Conservation (phyloP, 92 coral and sea anemone genomes). For the Palythoa grandiflora region DNA sequence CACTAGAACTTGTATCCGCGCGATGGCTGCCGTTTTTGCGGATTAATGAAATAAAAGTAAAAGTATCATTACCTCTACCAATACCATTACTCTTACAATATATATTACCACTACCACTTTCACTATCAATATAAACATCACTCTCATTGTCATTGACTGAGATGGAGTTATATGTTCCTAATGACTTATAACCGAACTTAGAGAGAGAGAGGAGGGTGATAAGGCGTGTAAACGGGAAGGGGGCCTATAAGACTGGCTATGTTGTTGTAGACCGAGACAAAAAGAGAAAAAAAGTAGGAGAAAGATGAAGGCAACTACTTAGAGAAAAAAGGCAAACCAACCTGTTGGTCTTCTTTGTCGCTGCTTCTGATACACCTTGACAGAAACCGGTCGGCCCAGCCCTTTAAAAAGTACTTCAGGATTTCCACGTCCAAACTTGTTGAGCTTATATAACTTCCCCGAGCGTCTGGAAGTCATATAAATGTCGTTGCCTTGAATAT, state of each 20-base stretch:
- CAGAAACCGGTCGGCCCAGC: conserved; percentile 69
- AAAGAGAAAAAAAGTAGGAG: background rate
- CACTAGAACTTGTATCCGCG: no score
- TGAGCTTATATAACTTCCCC: conserved; percentile 69
- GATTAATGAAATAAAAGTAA: no score
- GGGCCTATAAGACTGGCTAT: background rate
- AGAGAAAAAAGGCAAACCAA: background rate
- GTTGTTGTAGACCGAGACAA: background rate
- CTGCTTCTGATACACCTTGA: conserved; percentile 79
- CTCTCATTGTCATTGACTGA: no score
- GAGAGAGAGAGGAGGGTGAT: background rate
- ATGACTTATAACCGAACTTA: background rate
- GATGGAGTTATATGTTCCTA: no score
- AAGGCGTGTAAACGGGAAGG: background rate
- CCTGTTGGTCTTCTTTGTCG: conserved; percentile 72
- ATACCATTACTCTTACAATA: background rate
- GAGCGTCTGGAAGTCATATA: conserved; percentile 69
- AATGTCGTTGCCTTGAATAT: conserved; percentile 77
- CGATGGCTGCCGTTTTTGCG: no score
- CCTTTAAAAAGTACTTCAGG: conserved; percentile 64
- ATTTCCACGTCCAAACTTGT: conserved; percentile 83
- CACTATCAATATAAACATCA: no score
- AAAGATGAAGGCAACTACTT: background rate
- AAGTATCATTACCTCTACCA: background rate
- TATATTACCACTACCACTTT: background rate